phyloP scores from a whole-genome alignment of 30 jellyfish, hydroid and myxozoan species.

The Cassiopea andromeda region DNA sequence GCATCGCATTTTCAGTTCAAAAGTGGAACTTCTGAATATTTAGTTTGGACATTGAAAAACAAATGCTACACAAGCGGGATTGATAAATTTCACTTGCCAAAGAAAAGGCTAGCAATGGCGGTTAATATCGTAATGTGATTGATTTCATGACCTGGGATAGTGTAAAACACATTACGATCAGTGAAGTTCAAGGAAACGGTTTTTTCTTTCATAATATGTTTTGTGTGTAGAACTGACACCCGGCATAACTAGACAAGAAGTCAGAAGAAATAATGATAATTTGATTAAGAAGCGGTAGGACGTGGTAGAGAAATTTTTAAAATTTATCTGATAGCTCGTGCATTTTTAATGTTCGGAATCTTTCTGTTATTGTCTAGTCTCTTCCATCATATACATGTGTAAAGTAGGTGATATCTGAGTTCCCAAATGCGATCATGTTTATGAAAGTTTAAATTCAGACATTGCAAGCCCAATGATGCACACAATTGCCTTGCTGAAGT shows the following conservation, averaged over 20 bases:
- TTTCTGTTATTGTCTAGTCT: constrained; percentile 36
- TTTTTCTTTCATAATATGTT: constrained; percentile 16
- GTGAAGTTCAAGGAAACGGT: constrained; percentile 13
- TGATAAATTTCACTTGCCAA: neutral
- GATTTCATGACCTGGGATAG: constrained; percentile 27
- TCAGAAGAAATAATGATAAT: constrained; percentile 59
- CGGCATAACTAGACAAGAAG: constrained; percentile 53
- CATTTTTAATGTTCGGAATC: constrained; percentile 66
- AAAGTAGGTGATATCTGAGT: constrained; percentile 10
- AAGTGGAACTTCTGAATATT: neutral
- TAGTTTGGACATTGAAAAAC: neutral
- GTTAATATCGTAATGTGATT: constrained; percentile 9
- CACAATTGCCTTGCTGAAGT: neutral
- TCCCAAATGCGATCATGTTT: neutral
- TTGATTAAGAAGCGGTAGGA: constrained; percentile 70
- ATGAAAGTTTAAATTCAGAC: neutral
- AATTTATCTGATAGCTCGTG: constrained; percentile 48
- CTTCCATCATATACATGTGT: constrained; percentile 9
- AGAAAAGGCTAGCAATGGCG: neutral
- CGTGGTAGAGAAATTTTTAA: constrained; percentile 60
- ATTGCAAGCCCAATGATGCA: too few relatives aligned
- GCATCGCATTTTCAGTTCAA: neutral
- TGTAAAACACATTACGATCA: neutral
- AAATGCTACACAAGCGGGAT: neutral
- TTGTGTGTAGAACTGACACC: constrained; percentile 39